These are phyloP conservation scores for Diaperis boleti DNA, from an alignment of 2,888 invertebrate genomes.

Conservation along the genomic window DNA sequence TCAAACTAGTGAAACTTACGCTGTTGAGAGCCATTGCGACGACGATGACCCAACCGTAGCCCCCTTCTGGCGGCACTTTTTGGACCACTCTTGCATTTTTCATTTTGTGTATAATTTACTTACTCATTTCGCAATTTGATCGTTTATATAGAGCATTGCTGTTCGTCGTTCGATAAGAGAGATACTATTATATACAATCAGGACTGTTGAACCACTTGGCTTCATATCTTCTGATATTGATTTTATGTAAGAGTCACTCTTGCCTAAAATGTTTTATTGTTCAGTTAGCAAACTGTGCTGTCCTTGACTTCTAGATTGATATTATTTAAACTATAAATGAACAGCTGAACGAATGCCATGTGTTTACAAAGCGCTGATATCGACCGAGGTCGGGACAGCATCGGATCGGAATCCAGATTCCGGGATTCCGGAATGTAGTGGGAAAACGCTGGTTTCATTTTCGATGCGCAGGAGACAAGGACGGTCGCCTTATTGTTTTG, in stretches of 20 bases:
- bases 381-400: too few relatives aligned
- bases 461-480: too few relatives aligned
- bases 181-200: conserved; percentile 8
- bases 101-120: conserved; percentile 2
- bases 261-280: not conserved
- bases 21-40: conserved; percentile 84
- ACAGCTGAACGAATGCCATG: too few relatives aligned
- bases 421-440: too few relatives aligned
- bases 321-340: too few relatives aligned
- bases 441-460: too few relatives aligned
- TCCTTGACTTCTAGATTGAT: too few relatives aligned
- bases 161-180: conserved; percentile 3
- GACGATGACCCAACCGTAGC: conserved; percentile 89
- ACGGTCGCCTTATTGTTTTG: too few relatives aligned
- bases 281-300: not conserved
- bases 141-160: conserved; percentile 4
- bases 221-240: conserved; percentile 8
- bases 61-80: conserved; percentile 83
- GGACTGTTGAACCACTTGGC: conserved; percentile 2
- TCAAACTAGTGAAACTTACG: too few relatives aligned
- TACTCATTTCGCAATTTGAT: not conserved
- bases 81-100: conserved; percentile 6
- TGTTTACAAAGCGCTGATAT: too few relatives aligned
- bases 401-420: too few relatives aligned
- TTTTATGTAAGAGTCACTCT: not conserved